Percentiles rank a stretch among this genome's conserved stretches.
These are phyloP conservation scores for Rhopalosiphum nymphaeae DNA, from an alignment of 2,888 invertebrate species.

Conservation along the genomic window DNA sequence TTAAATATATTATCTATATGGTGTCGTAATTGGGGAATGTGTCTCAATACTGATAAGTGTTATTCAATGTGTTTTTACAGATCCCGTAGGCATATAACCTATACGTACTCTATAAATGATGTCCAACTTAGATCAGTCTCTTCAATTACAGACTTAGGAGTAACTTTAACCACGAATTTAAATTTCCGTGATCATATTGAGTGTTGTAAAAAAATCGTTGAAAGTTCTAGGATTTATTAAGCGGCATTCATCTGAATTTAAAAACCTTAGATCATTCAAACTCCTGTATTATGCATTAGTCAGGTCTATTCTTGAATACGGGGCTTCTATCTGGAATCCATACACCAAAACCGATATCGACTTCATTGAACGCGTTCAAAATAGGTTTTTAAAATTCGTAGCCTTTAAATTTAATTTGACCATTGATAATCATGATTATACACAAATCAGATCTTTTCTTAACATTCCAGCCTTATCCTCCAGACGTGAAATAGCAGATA, in stretches of 20 bases:
- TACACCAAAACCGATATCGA: background rate
- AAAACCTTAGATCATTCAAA: constrained; percentile 2
- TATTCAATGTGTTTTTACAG: constrained; percentile 17
- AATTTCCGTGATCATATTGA: background rate
- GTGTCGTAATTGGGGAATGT: background rate
- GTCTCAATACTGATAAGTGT: background rate
- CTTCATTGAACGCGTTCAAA: background rate
- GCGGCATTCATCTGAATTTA: background rate
- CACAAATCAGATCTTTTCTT: background rate
- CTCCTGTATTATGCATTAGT: background rate
- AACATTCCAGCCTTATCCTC: constrained; percentile 3
- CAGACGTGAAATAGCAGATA: background rate
- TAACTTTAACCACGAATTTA: constrained; percentile 19
- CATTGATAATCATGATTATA: constrained; percentile 1
- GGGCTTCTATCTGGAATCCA: background rate
- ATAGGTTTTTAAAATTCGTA: constrained; percentile 17
- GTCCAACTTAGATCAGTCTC: constrained; percentile 30
- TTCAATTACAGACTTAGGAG: constrained; percentile 7
- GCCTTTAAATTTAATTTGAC: background rate
- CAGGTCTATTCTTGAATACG: constrained; percentile 1
- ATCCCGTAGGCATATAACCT: background rate
- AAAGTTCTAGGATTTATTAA: no score
- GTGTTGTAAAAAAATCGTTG: background rate
- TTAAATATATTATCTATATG: background rate
- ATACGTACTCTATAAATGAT: constrained; percentile 6